Evolutionary conservation across 2,888 invertebrate species (phyloP), one percentile per base, ranked within the genome.

Genomic region (Steromphala cineraria): DNA sequence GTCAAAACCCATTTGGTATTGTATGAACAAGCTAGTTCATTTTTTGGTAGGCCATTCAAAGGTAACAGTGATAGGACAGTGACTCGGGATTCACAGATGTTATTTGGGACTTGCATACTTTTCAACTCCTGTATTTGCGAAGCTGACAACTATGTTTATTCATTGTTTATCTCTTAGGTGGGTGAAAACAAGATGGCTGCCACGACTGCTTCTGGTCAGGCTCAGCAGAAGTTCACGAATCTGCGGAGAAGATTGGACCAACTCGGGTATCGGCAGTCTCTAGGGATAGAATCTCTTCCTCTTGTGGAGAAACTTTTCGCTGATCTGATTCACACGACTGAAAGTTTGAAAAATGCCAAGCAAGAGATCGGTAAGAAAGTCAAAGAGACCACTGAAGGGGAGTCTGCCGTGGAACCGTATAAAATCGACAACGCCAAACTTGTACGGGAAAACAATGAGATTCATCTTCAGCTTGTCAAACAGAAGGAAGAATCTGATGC

Each of bases 261-360:
- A 82, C 95, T 98, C 84, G 98, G 98, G 0, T 98, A 97, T 92
- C 95, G 95, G 67, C 96, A 97, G 90, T 94, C 95, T 0, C 94
- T 98, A 84, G 96, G 92, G 0, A 93, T 96, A 17, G 97, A 97
- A 84, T 96, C 96, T 67, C 94, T 97, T 56, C 96, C 97, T 53
- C 94, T 98, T 84, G 96, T 97, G 86, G 96, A 97, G 93, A 95
- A 95, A 90, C 93, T 98, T 81, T 94, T 98, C 79, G 95, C 96
- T 67, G 98, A 98, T 94, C 95, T 98, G 81, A 94, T 97, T 83
- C 96, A 96, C 92, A 97, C 97, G 10, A 98, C 97, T n/a, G 96
- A 96, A 87, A 97, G 96, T 91, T 94, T 98, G 79, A 96, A 97
- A 90, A 96, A 97, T 94, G 96, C 97, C 85, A 97, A 97, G 95